Conservation (phyloP, 2,888 invertebrate genomes). For the Eupelmus urozonus region DNA sequence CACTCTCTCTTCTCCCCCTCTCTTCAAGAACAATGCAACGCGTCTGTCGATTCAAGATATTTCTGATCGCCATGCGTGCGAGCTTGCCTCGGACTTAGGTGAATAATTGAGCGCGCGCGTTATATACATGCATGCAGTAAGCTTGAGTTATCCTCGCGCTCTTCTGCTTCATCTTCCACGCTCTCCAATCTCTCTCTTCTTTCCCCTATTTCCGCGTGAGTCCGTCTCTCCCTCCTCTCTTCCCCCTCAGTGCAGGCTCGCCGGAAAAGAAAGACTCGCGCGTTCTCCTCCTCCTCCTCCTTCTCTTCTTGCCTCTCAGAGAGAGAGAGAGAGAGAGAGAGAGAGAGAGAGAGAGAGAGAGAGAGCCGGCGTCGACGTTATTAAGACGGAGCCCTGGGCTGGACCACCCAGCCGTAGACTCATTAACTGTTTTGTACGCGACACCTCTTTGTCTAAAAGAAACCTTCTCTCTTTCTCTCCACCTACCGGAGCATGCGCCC, state of each 20-base stretch:
- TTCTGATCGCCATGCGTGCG: no score
- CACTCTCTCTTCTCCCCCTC: no score
- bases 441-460: conserved; percentile 73
- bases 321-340: no score
- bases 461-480: conserved; percentile 57
- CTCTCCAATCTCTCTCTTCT: conserved; percentile 39
- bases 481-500: no score
- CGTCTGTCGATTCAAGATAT: no score
- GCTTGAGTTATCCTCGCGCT: conserved; percentile 25
- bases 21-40: no score
- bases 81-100: conserved; percentile 6
- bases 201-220: conserved; percentile 38
- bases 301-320: no score
- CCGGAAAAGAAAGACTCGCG: conserved; percentile 52
- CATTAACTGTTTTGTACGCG: conserved; percentile 76
- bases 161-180: background rate
- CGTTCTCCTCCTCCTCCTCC: conserved; percentile 17
- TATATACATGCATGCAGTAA: background rate
- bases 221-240: background rate
- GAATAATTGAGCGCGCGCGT: conserved; percentile 31
- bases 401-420: conserved; percentile 76
- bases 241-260: conserved; percentile 23
- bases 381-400: conserved; percentile 74
- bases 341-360: no score
- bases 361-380: conserved; percentile 73